These are phyloP conservation scores for Thalassoma bifasciatum DNA, from an alignment of 2,113 vertebrate genomes.

Conservation along the genomic window DNA sequence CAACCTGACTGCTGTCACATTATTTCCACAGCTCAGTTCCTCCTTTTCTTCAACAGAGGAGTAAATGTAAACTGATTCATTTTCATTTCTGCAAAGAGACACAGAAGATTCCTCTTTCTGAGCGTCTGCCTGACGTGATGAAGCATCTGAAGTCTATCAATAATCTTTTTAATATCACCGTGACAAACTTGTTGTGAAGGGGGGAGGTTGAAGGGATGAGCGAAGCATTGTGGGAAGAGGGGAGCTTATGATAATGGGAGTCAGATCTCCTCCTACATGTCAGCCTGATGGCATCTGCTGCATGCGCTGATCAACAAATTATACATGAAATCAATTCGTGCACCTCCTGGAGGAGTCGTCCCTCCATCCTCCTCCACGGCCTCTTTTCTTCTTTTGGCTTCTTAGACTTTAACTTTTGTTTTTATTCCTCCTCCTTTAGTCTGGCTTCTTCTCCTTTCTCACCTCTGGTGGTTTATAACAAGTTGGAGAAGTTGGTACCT, in stretches of 20 bases:
- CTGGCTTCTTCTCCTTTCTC: conserved; percentile 34
- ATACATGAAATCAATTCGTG: conserved; percentile 92
- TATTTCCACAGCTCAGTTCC: conserved; percentile 1
- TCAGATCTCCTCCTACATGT: conserved; percentile 84
- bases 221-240: conserved; percentile 77
- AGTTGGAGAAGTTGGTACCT: conserved; percentile 5
- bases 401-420: conserved; percentile 70
- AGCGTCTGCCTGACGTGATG: not conserved
- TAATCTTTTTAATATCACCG: not conserved
- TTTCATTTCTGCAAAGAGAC: not conserved
- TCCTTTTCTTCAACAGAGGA: not conserved
- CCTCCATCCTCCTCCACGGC: conserved; percentile 80
- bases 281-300: conserved; percentile 88
- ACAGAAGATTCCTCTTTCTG: not conserved
- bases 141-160: not conserved
- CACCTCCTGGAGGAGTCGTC: conserved; percentile 86
- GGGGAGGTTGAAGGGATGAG: not conserved
- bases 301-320: conserved; percentile 92
- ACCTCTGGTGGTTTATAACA: not conserved
- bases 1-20: conserved; percentile 20
- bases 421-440: conserved; percentile 18
- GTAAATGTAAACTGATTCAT: conserved; percentile 1
- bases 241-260: conserved; percentile 89
- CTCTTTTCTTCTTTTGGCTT: conserved; percentile 53
- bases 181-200: conserved; percentile 13